Evolutionary conservation across 2,113 vertebrate species (phyloP).

Genomic region (Pteropus alecto): DNA sequence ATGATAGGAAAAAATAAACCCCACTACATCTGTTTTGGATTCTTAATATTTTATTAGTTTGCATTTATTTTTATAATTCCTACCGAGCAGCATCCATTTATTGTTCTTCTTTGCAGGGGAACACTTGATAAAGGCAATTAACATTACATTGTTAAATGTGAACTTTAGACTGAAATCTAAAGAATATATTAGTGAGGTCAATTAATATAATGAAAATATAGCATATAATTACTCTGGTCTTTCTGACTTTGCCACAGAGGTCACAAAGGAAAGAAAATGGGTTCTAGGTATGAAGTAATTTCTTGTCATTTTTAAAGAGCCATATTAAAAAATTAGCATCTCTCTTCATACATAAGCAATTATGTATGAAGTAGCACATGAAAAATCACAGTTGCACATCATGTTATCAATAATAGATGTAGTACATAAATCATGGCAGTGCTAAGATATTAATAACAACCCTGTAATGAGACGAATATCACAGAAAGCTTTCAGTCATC

Average conservation of each 20-base stretch:
- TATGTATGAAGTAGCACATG: background rate
- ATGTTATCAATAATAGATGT: background rate
- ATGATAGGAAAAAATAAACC: background rate
- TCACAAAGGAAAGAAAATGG: background rate
- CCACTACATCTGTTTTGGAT: background rate
- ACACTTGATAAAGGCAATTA: constrained; percentile 49
- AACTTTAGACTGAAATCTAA: constrained; percentile 53
- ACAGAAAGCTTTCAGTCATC: background rate
- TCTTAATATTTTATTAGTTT: constrained; percentile 70
- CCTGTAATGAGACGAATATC: background rate
- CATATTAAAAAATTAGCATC: background rate
- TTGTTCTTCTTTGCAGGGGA: constrained; percentile 12
- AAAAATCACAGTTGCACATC: background rate
- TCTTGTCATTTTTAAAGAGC: background rate
- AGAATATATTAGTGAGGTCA: constrained; percentile 60
- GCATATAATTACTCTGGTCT: background rate
- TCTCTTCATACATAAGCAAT: background rate
- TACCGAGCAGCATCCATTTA: constrained; percentile 71
- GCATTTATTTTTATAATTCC: constrained; percentile 68
- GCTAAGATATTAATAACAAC: background rate
- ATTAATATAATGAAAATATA: constrained; percentile 68
- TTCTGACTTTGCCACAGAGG: background rate
- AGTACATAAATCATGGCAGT: background rate
- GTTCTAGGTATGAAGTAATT: background rate
- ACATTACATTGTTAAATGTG: constrained; percentile 62